Evolutionary conservation across 2,888 invertebrate species (phyloP), one percentile per base, ranked within the genome.

Genomic region (Iphiclides podalirius): DNA sequence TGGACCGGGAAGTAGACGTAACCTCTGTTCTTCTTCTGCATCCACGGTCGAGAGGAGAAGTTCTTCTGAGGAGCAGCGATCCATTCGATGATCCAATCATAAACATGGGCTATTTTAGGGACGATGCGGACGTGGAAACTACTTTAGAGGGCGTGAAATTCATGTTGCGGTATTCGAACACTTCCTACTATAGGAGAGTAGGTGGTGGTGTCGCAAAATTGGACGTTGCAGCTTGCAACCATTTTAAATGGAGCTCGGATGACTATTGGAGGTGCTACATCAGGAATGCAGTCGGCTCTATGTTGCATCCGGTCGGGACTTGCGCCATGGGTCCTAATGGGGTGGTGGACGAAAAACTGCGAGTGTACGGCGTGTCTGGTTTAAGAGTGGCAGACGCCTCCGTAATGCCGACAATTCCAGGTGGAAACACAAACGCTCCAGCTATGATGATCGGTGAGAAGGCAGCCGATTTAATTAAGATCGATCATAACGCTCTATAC

Each of bases 211-310:
- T 83, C 4, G 67, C 67, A 0, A 66, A 60, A 42, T 43, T 78
- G 26, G 60, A 70, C 2, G 80, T 93, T 0, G 84, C 88, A 0
- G 90, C 85, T 0, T 93, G 94, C 63, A 76, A 81, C 4, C 62
- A 76, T 1, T 61, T 81, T 2, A 54, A 61, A 0, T 90, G 90
- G 64, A 90, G 82, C 13, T 80, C 89, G 0, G 91, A 93, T 65
- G 75, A 75, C 0, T 94, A 93, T 60, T 93, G 93, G 91, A 80
- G 81, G 35, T 94, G 94, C 62, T 90, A 91, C 60, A 83, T 89
- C 0, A 80, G 87, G 31, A 89, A 89, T 52, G 75, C 91, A 12
- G 89, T 91, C 0, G 76, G 87, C 17, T 90, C 92, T 6, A 77
- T 93, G 44, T 90, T 91, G 51, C 93, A 93, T 67, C 90, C 91